Percentiles rank a stretch among this genome's conserved stretches.
Conservation (phyloP, 1,140 invertebrate genomes). For the Lerema accius region DNA sequence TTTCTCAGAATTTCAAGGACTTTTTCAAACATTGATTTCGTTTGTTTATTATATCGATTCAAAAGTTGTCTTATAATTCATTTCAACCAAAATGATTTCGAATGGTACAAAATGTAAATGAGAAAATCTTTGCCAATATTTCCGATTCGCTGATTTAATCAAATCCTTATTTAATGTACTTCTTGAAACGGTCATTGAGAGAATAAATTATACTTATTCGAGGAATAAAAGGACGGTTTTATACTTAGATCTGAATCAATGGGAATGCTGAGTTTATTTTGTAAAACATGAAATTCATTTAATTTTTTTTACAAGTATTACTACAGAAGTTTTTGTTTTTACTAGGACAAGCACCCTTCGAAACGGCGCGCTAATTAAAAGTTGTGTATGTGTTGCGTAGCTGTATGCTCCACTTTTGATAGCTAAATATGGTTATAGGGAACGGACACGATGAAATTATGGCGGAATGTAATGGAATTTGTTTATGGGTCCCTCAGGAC, state of each 20-base stretch:
- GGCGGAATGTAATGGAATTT: slow-evolving; percentile 10
- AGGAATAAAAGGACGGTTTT: slow-evolving; percentile 1
- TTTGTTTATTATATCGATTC: neutral
- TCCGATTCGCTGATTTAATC: slow-evolving; percentile 2
- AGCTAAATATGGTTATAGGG: slow-evolving; percentile 19
- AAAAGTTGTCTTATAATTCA: neutral
- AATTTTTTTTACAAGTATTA: slow-evolving; percentile 22
- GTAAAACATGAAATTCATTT: slow-evolving; percentile 30
- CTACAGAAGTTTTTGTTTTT: slow-evolving; percentile 29
- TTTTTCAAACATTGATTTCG: too few species aligned
- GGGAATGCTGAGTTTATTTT: slow-evolving; percentile 3
- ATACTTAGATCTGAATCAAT: slow-evolving; percentile 4
- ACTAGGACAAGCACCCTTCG: slow-evolving; percentile 29
- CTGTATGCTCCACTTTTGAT: slow-evolving; percentile 25
- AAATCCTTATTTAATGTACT: neutral
- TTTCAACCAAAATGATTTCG: neutral
- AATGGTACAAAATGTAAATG: neutral
- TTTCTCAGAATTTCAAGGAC: too few species aligned
- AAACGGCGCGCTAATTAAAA: slow-evolving; percentile 34
- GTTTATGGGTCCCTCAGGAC: slow-evolving; percentile 12
- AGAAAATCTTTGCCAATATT: slow-evolving; percentile 4
- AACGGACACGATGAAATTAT: slow-evolving; percentile 18
- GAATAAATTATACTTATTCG: neutral
- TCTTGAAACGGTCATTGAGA: neutral
- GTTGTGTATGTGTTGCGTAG: slow-evolving; percentile 22